Conservation (phyloP, 2,113 vertebrate species). For the Ursus arctos region DNA sequence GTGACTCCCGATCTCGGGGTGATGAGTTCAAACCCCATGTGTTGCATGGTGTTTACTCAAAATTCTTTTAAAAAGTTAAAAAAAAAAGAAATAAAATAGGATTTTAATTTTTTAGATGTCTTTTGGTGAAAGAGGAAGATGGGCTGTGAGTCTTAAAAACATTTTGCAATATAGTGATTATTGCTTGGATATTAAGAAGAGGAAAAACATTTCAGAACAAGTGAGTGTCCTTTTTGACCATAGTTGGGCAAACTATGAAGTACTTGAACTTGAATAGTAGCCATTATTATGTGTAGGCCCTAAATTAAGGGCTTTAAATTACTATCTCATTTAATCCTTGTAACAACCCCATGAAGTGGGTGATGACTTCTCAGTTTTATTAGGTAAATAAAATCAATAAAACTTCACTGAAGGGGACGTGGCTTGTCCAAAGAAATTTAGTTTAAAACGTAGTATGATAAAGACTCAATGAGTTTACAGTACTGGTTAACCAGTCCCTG, state of each 20-base stretch:
- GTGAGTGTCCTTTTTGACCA: neutral
- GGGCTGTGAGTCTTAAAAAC: neutral
- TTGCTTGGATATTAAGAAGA: constrained; percentile 35
- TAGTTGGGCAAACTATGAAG: neutral
- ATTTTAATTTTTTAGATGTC: constrained; percentile 4
- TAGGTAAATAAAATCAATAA: constrained; percentile 53
- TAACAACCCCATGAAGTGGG: neutral
- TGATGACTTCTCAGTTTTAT: constrained; percentile 54
- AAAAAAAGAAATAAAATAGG: neutral
- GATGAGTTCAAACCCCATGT: neutral
- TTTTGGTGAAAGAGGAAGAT: constrained; percentile 28
- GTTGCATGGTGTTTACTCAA: neutral
- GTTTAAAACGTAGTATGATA: neutral
- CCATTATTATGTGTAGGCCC: neutral
- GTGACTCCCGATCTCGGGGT: neutral
- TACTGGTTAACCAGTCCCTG: neutral
- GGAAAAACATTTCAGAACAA: neutral
- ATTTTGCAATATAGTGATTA: neutral
- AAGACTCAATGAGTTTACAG: neutral
- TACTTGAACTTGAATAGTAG: neutral
- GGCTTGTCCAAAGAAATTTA: neutral
- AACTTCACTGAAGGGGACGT: neutral
- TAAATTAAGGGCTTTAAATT: constrained; percentile 43
- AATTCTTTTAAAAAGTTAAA: neutral
- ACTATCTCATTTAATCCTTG: constrained; percentile 50